Base-by-base conservation (phyloP, 2,888 invertebrate species). In the Agonopterix arenella region DNA sequence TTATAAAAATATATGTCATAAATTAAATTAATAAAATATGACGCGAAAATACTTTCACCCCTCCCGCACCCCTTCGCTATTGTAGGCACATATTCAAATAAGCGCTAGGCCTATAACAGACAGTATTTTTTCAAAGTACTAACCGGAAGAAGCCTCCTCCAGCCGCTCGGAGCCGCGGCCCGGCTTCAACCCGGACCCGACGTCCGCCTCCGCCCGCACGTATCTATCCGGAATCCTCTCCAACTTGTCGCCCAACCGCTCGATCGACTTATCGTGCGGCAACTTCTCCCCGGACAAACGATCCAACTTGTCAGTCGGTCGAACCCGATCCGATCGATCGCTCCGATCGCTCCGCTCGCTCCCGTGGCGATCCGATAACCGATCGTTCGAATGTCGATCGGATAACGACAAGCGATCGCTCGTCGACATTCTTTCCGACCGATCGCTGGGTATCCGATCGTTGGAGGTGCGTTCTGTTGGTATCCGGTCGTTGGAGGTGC, bases 171-270 rank as follows among this genome's bases (percentile, higher is more conserved):
- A 80, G 2, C 77, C 80, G 10, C 81, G 66, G 0, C 74, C 78
- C 9, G 76, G 64, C 55, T 83, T 83, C 36, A 78, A 49, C 0
- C 74, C 85, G 7, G 83, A 82, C 0, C 86, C 86, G 11, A 88
- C 85, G 42, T 88, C 88, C 5, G 88, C 88, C 55, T 89, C 88
- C 0, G 86, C 88, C 28, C 76, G 62, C 36, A 86, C 75, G 55
- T 73, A 85, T 16, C 71, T 58, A 50, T 69, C 70, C 53, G 61
- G 53, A 7, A 45, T 52, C 55, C 73, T 58, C 56, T 77, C 70
- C 44, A 68, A 58, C 37, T 68, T 55, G 42, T 66, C 54, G 10
- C 77, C 70, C 44, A 68, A 58, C 36, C 69, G 56, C 44, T 66
- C 54, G 10, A 47, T 46, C 13, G 38, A 9, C n/a, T 46, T 57